A percentile compares a stretch with the other conserved stretches of the same genome.
Evolutionary conservation across 2,888 invertebrate genomes (phyloP).

Genomic region (Nipponacmea schrenckii): DNA sequence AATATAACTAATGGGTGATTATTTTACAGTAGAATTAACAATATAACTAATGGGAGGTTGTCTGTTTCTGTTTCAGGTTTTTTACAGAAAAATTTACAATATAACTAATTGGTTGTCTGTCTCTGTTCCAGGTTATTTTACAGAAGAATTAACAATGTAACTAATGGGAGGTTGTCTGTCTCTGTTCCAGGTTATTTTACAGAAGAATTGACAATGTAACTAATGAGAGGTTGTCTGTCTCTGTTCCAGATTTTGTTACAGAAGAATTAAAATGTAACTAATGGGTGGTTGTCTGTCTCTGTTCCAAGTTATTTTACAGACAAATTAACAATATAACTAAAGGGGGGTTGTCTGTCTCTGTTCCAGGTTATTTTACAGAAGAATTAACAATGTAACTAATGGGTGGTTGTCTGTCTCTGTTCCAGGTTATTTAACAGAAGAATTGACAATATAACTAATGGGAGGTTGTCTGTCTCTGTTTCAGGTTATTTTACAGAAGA

Average conservation of each 20-base stretch:
- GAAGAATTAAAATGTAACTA: too few relatives aligned
- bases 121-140: background rate
- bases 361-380: background rate
- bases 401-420: constrained; percentile 12
- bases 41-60: too few relatives aligned
- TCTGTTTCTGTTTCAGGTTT: too few relatives aligned
- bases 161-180: constrained; percentile 18
- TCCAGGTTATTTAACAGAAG: too few relatives aligned
- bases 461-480: constrained; percentile 7
- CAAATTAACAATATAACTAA: background rate
- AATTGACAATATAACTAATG: background rate
- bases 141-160: background rate
- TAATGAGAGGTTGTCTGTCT: constrained; percentile 13
- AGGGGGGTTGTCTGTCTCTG: constrained; percentile 10
- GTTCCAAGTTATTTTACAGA: too few relatives aligned
- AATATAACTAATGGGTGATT: background rate
- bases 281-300: constrained; percentile 19
- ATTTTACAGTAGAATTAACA: too few relatives aligned
- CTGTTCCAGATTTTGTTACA: too few relatives aligned
- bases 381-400: background rate
- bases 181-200: too few relatives aligned
- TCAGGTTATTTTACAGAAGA: too few relatives aligned
- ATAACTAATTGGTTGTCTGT: constrained; percentile 2
- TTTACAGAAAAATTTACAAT: too few relatives aligned
- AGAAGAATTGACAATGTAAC: too few relatives aligned